These are phyloP conservation scores for Battus philenor DNA, from an alignment of 1,140 invertebrate genomes.

Conservation along the genomic window DNA sequence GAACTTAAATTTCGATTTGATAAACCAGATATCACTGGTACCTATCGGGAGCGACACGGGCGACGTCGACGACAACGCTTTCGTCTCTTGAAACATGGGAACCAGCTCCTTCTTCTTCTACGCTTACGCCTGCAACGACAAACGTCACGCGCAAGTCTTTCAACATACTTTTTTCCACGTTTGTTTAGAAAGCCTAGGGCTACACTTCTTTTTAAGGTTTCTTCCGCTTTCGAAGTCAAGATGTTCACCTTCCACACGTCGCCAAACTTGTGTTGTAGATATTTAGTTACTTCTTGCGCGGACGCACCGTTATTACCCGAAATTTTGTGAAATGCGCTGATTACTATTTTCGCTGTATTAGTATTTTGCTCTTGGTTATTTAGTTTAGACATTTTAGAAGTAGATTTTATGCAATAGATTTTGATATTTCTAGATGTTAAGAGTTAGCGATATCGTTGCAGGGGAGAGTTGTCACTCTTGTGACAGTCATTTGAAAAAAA, in stretches of 20 bases:
- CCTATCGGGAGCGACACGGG: no score
- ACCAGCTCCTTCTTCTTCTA: neutral
- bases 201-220: constrained; percentile 31
- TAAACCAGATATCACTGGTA: no score
- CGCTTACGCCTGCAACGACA: constrained; percentile 12
- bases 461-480: no score
- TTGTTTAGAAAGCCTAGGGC: constrained; percentile 30
- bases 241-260: constrained; percentile 28
- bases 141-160: constrained; percentile 19
- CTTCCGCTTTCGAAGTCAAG: constrained; percentile 28
- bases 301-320: constrained; percentile 24
- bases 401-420: no score
- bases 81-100: constrained; percentile 1
- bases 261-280: constrained; percentile 38
- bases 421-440: no score
- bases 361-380: constrained; percentile 22
- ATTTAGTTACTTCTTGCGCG: constrained; percentile 27
- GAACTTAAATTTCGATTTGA: no score
- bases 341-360: constrained; percentile 33
- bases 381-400: constrained; percentile 18
- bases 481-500: no score
- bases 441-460: no score
- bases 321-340: constrained; percentile 31
- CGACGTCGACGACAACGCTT: constrained; percentile 12
- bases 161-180: constrained; percentile 25